Evolutionary conservation across 2,113 vertebrate species (phyloP).

Genomic region (Brachionichthys hirsutus): DNA sequence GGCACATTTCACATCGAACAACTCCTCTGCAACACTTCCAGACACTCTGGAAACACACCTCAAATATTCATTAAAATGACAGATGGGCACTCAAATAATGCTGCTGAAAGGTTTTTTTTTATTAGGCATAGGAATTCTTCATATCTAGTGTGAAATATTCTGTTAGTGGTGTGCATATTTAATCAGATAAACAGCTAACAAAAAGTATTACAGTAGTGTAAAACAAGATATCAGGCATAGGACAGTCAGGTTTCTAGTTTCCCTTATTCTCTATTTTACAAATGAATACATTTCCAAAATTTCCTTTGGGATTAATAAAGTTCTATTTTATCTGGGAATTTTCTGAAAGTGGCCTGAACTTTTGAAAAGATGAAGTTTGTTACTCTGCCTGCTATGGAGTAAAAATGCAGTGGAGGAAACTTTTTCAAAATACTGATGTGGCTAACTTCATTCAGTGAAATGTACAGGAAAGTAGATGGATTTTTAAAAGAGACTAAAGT

Average conservation of each 20-base stretch:
- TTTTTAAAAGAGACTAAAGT: conserved; percentile 40
- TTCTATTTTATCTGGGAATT: background rate
- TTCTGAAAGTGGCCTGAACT: conserved; percentile 25
- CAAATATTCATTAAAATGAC: conserved; percentile 15
- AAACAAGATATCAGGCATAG: conserved; percentile 15
- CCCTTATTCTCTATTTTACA: conserved; percentile 45
- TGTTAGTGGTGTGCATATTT: conserved; percentile 42
- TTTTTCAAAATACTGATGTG: background rate
- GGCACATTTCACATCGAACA: conserved; percentile 54
- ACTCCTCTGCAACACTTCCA: conserved; percentile 27
- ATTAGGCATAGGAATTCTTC: conserved; percentile 1
- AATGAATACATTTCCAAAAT: background rate
- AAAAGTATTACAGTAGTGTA: conserved; percentile 19
- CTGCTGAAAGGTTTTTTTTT: background rate
- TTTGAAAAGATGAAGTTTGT: conserved; percentile 17
- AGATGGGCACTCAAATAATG: conserved; percentile 29
- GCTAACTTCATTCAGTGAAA: conserved; percentile 19
- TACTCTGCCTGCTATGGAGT: conserved; percentile 17
- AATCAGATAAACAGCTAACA: conserved; percentile 6
- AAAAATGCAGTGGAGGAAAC: conserved; percentile 24
- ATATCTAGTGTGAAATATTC: background rate
- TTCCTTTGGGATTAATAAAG: too few relatives aligned
- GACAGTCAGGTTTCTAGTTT: conserved; percentile 29
- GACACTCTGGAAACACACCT: conserved; percentile 24
- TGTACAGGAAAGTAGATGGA: conserved; percentile 14